These are phyloP conservation scores for Colostygia pectinataria DNA, from an alignment of 2,888 invertebrate genomes.

Conservation along the genomic window DNA sequence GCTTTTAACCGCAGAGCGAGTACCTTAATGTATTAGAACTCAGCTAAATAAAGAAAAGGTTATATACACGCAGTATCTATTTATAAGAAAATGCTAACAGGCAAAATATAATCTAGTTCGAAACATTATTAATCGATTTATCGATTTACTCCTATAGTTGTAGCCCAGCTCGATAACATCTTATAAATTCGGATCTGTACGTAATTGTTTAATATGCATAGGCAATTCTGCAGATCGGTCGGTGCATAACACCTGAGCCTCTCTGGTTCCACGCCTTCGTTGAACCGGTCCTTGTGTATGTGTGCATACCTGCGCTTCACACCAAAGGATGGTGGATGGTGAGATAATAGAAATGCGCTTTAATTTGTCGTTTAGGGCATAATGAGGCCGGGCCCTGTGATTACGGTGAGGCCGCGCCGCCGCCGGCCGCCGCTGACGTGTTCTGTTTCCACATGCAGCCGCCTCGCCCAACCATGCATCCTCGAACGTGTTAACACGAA, in stretches of 20 bases:
- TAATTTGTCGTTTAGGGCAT: slow-evolving; percentile 83
- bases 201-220: slow-evolving; percentile 53
- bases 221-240: slow-evolving; percentile 51
- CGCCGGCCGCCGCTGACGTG: slow-evolving; percentile 81
- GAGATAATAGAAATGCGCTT: slow-evolving; percentile 82
- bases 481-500: slow-evolving; percentile 55
- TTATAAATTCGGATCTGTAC: slow-evolving; percentile 35
- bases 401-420: slow-evolving; percentile 81
- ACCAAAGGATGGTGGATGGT: slow-evolving; percentile 62
- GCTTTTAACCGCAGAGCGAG: slow-evolving; percentile 3
- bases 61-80: too few species aligned
- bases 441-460: slow-evolving; percentile 62
- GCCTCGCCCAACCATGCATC: slow-evolving; percentile 50
- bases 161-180: slow-evolving; percentile 36
- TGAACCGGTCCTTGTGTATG: slow-evolving; percentile 55
- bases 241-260: slow-evolving; percentile 51
- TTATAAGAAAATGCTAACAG: too few species aligned
- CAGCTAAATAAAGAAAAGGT: too few species aligned
- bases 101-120: background rate
- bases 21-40: too few species aligned
- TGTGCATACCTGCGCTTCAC: slow-evolving; percentile 52
- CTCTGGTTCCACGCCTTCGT: slow-evolving; percentile 36
- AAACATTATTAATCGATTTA: slow-evolving; percentile 8
- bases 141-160: slow-evolving; percentile 12
- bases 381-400: slow-evolving; percentile 83